Evolutionary conservation across 2,888 invertebrate genomes (phyloP), one percentile per base, ranked within the genome.

Genomic region (Ligdia adustata): DNA sequence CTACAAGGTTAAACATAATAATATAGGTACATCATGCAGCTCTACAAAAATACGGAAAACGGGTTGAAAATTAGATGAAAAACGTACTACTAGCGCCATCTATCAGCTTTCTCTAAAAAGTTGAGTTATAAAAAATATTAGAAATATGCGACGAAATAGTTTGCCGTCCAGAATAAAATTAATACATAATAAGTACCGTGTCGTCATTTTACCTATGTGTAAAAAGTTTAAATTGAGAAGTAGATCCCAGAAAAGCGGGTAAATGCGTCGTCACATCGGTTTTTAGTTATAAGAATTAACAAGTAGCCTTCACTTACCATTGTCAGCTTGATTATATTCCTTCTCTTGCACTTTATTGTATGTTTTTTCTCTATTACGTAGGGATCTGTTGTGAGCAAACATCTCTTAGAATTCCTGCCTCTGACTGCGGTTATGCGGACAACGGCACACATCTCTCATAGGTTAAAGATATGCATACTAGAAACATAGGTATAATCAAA

Each of bases 341-440:
- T 53, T n/a, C 41, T 65, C 68, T 39, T 49, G 60, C 69, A 71
- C 48, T 48, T 50, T 16, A 32, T 41, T 4, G 62, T 58, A 52
- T 76, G 69, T 57, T 66, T 72, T 63, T 72, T 73, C 40, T 48
- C 29, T 3, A 47, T 48, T 9, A 48, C 56, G 24, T 43, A 37
- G 44, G 54, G 39, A 33, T 64, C 55, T 51, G 61, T 55, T 50
- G 61, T 62, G 47, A 50, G 52, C 55, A 64, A 66, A 58, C 71
- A 66, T 68, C 72, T 73, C 69, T 70, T 58, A 42, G 74, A 61
- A 62, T 72, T 75, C 45, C 75, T 75, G 62, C 75, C 66, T 26
- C 63, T 62, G 35, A 81, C 78, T 69, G 80, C 80, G 59, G 79
- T 73, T 64, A 74, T 67, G 52, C 74, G 78, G 54, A 72, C 69